phyloP scores from a whole-genome alignment of 2,888 invertebrate genomes.

The Yponomeuta malinellus region DNA sequence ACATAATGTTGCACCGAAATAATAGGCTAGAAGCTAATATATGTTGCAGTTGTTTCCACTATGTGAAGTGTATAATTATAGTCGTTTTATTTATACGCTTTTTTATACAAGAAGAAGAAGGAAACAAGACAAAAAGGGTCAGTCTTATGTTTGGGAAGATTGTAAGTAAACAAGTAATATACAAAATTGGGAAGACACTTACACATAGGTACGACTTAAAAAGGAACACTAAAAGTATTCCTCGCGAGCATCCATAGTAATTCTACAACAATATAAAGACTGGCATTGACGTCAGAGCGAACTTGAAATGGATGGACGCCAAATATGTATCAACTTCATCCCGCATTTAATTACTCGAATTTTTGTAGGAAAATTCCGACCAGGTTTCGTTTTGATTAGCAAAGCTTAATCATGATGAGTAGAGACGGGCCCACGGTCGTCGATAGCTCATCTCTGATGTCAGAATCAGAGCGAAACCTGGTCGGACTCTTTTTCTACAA shows the following conservation, averaged over 20 bases:
- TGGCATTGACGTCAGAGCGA: too few relatives aligned
- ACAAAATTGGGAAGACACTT: constrained; percentile 72
- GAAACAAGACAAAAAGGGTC: constrained; percentile 72
- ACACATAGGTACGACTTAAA: constrained; percentile 47
- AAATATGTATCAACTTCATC: too few relatives aligned
- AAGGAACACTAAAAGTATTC: constrained; percentile 23
- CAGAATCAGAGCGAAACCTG: too few relatives aligned
- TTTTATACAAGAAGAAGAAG: constrained; percentile 48
- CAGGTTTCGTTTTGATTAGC: too few relatives aligned
- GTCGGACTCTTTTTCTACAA: too few relatives aligned
- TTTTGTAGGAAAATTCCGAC: too few relatives aligned
- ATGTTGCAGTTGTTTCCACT: constrained; percentile 46
- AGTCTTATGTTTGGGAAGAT: constrained; percentile 76
- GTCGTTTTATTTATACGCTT: constrained; percentile 39
- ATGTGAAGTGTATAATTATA: constrained; percentile 46
- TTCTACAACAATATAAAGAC: background rate
- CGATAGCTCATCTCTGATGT: too few relatives aligned
- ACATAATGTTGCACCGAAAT: constrained; percentile 63
- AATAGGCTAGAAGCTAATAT: constrained; percentile 54
- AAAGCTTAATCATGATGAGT: too few relatives aligned
- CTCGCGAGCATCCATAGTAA: background rate
- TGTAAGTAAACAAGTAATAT: constrained; percentile 66
- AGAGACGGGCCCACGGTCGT: too few relatives aligned
- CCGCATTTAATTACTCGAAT: too few relatives aligned
- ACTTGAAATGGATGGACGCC: too few relatives aligned